Evolutionary conservation across 2,797 vertebrate species (phyloP), one percentile per base, ranked within the genome.

Genomic region (Chelmon rostratus): DNA sequence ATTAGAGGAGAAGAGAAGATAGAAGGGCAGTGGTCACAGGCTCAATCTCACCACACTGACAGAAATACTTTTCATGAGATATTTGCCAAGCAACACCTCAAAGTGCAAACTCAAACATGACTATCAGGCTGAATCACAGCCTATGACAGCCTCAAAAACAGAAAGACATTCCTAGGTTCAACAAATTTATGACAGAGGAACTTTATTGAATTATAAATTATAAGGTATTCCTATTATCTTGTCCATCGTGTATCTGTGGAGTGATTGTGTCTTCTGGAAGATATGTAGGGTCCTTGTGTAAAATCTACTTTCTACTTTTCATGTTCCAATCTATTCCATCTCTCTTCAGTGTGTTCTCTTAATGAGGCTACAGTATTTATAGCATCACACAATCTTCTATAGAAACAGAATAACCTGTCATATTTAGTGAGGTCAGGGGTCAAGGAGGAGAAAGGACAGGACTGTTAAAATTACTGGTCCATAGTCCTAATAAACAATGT

Each of bases 401-500:
- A 68, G 10, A 50, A 65, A 47, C 15, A 59, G 8, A 78, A 42
- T 42, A 19, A 64, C 10, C 11, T 12, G 12, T 38, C 3, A 2
- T 69, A 23, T 82, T 4, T 15, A 16, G n/a, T 59, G 33, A 78
- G 56, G 61, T 71, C 65, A 66, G 7, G 13, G 68, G 54, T 42
- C 73, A 82, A 67, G 56, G 2, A 54, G 21, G 33, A 68, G 19
- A 57, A 38, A 72, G 42, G 25, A 67, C 23, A 2, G 16, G 65
- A 70, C 31, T 46, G 31, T 58, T 59, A 52, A 3, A 76, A 67
- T 56, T 23, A 47, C 31, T 52, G 37, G 15, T 47, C 12, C 33
- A 58, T 25, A 23, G 40, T 10, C 8, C 35, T 35, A 18, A 12
- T 52, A 35, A 59, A 52, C 46, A 54, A 54, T 35, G 5, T 37